These are phyloP conservation scores for Montipora capricornis DNA, from an alignment of 64 coral and sea anemone genomes.

Conservation along the genomic window DNA sequence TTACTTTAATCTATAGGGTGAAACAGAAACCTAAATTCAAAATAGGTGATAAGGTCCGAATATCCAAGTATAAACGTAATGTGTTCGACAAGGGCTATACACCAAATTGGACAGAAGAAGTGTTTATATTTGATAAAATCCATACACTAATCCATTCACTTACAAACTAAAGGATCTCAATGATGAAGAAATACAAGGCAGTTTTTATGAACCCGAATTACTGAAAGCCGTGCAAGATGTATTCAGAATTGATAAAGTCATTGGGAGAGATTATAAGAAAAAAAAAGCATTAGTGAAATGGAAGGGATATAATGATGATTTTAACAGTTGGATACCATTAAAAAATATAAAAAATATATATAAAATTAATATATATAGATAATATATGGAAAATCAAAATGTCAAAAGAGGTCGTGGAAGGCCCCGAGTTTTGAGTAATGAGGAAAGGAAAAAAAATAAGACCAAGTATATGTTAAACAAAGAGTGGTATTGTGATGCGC, in stretches of 20 bases:
- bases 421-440: too few relatives aligned
- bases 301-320: constrained; percentile 31
- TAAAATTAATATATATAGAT: too few relatives aligned
- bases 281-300: constrained; percentile 48
- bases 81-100: constrained; percentile 41
- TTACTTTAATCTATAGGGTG: constrained; percentile 59
- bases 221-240: constrained; percentile 9
- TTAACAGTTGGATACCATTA: constrained; percentile 60
- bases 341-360: not conserved
- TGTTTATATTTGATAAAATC: constrained; percentile 34
- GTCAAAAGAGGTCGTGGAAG: not conserved
- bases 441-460: too few relatives aligned
- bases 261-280: constrained; percentile 33
- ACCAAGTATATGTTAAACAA: not conserved
- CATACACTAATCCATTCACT: constrained; percentile 49
- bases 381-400: not conserved
- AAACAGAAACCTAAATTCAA: constrained; percentile 16
- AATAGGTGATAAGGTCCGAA: constrained; percentile 21
- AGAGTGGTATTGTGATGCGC: not conserved
- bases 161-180: constrained; percentile 38
- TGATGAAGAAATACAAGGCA: not conserved
- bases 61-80: constrained; percentile 41
- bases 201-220: constrained; percentile 47
- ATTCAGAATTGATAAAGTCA: constrained; percentile 35
- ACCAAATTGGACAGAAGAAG: constrained; percentile 63